Percentiles rank a stretch among this genome's conserved stretches.
phyloP scores from a whole-genome alignment of 2,113 vertebrate genomes.

The Salvelinus alpinus region DNA sequence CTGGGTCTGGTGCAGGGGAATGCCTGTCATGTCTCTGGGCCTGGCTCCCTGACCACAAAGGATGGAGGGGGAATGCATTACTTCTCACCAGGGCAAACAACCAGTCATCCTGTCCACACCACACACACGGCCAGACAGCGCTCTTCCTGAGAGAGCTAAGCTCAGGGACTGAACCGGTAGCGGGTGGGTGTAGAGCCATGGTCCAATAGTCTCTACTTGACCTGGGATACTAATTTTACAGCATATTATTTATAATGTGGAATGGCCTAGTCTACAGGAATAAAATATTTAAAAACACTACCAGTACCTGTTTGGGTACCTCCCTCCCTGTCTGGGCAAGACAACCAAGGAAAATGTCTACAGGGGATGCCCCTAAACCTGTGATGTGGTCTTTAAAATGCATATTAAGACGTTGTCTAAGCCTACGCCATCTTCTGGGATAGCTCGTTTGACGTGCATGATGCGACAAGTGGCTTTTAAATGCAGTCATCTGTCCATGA shows the following conservation, averaged over 20 bases:
- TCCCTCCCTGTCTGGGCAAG: no score
- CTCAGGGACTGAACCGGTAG: slow-evolving; percentile 25
- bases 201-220: background rate
- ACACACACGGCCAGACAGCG: slow-evolving; percentile 22
- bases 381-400: no score
- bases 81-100: slow-evolving; percentile 49
- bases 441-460: no score
- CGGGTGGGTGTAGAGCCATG: slow-evolving; percentile 5
- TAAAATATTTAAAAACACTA: no score
- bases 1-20: background rate
- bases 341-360: no score
- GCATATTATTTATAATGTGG: no score
- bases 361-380: no score
- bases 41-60: slow-evolving; percentile 51
- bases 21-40: background rate
- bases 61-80: slow-evolving; percentile 53
- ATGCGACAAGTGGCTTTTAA: background rate
- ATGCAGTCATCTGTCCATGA: slow-evolving; percentile 25
- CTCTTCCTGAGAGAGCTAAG: slow-evolving; percentile 49
- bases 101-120: slow-evolving; percentile 38
- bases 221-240: background rate
- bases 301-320: no score
- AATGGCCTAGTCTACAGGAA: no score
- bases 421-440: no score
- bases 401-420: no score